Percentiles rank a stretch among this genome's conserved stretches.
Evolutionary conservation across 2,113 vertebrate species (phyloP).

Genomic region (Verasper variegatus): DNA sequence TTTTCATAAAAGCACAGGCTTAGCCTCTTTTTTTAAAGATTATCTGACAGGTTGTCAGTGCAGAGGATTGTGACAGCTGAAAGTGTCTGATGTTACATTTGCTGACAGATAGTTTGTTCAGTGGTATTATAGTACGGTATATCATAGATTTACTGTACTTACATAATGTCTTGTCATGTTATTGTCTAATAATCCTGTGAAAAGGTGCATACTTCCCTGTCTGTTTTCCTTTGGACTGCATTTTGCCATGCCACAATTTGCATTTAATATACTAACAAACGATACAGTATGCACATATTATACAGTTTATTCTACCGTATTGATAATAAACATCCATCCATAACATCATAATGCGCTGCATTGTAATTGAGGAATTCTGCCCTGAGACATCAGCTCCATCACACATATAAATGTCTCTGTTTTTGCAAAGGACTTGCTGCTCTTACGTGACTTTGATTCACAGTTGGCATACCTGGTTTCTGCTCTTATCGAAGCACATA

Average conservation of each 20-base stretch:
- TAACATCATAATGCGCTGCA: slow-evolving; percentile 16
- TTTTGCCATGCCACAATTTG: slow-evolving; percentile 7
- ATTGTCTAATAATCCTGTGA: background rate
- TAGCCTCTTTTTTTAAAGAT: background rate
- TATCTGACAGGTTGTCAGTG: slow-evolving; percentile 7
- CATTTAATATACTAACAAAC: background rate
- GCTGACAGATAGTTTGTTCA: background rate
- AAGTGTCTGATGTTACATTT: background rate
- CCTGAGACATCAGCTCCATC: slow-evolving; percentile 27
- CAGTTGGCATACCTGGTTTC: background rate
- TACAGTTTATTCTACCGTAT: background rate
- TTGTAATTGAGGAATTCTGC: slow-evolving; percentile 34
- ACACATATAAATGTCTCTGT: slow-evolving; percentile 8
- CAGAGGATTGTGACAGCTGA: background rate
- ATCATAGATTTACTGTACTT: slow-evolving; percentile 12
- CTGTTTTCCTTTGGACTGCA: slow-evolving; percentile 4
- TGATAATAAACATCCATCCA: slow-evolving; percentile 40
- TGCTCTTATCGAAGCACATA: background rate
- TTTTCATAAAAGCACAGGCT: slow-evolving; percentile 2
- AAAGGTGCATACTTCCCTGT: background rate
- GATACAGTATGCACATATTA: slow-evolving; percentile 29
- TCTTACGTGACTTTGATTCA: background rate
- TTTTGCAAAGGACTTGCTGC: background rate
- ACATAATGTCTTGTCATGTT: background rate
- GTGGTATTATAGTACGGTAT: background rate